These are phyloP conservation scores for Bradypus variegatus DNA, from an alignment of 2,797 vertebrate species.

Conservation along the genomic window DNA sequence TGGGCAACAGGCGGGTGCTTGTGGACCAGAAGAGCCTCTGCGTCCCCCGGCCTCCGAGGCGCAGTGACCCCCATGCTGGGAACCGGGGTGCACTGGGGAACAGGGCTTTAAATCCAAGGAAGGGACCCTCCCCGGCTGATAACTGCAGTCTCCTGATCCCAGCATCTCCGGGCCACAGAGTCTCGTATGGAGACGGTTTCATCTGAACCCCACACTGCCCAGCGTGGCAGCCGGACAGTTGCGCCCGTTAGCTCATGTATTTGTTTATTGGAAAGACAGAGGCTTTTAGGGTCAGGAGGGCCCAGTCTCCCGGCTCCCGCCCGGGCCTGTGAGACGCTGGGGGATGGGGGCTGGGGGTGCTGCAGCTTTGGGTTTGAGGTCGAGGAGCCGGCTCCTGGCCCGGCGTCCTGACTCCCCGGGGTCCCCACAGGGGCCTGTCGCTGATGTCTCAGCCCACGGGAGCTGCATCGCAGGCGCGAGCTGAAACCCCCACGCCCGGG, in stretches of 20 bases:
- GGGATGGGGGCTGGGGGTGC: neutral
- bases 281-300: neutral
- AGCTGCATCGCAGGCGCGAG: too few relatives aligned
- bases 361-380: neutral
- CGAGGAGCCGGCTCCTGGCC: neutral
- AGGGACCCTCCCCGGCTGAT: neutral
- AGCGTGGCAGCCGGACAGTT: too few relatives aligned
- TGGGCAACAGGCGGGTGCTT: neutral
- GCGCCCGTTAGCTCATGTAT: too few relatives aligned
- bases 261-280: neutral
- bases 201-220: neutral
- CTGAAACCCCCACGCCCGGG: neutral
- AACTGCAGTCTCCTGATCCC: neutral
- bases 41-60: neutral
- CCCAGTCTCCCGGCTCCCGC: too few relatives aligned
- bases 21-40: too few relatives aligned
- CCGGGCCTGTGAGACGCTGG: neutral
- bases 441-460: too few relatives aligned
- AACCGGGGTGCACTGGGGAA: neutral
- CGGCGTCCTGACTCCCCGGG: neutral
- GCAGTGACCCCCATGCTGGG: too few relatives aligned
- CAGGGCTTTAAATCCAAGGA: neutral
- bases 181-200: neutral
- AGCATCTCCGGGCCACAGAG: neutral
- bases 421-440: too few relatives aligned